phyloP scores from a whole-genome alignment of 2,797 vertebrate genomes.

The Hozukius guyotensis region DNA sequence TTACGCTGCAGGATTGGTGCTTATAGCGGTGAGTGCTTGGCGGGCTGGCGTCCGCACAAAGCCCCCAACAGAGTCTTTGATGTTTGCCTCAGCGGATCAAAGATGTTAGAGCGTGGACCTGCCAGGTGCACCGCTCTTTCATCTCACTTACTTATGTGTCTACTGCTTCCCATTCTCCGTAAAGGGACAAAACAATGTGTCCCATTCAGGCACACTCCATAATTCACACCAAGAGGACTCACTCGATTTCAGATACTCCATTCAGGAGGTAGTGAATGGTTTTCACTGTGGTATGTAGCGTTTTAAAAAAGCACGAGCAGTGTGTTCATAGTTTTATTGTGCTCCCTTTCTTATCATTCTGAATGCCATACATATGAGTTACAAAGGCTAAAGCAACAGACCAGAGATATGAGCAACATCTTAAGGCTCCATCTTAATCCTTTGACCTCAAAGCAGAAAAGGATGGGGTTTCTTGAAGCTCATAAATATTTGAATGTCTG shows the following conservation, averaged over 20 bases:
- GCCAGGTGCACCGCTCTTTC: slow-evolving; percentile 75
- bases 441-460: slow-evolving; percentile 28
- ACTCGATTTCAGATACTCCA: slow-evolving; percentile 25
- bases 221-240: slow-evolving; percentile 42
- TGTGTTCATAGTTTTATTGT: background rate
- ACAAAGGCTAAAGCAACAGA: slow-evolving; percentile 1
- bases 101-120: slow-evolving; percentile 65
- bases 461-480: slow-evolving; percentile 2
- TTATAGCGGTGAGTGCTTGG: slow-evolving; percentile 54
- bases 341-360: slow-evolving; percentile 12
- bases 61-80: slow-evolving; percentile 72
- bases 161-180: slow-evolving; percentile 52
- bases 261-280: slow-evolving; percentile 10
- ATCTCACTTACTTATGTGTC: slow-evolving; percentile 69
- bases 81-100: slow-evolving; percentile 76
- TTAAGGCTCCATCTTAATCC: slow-evolving; percentile 26
- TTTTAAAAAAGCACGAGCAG: background rate
- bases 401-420: background rate
- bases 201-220: slow-evolving; percentile 42
- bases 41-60: slow-evolving; percentile 62
- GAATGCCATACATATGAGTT: background rate
- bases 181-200: slow-evolving; percentile 55
- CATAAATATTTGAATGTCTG: slow-evolving; percentile 53
- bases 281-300: background rate
- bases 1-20: slow-evolving; percentile 65